These are phyloP conservation scores for Conger conger DNA, from an alignment of 2,113 vertebrate species.

Conservation along the genomic window DNA sequence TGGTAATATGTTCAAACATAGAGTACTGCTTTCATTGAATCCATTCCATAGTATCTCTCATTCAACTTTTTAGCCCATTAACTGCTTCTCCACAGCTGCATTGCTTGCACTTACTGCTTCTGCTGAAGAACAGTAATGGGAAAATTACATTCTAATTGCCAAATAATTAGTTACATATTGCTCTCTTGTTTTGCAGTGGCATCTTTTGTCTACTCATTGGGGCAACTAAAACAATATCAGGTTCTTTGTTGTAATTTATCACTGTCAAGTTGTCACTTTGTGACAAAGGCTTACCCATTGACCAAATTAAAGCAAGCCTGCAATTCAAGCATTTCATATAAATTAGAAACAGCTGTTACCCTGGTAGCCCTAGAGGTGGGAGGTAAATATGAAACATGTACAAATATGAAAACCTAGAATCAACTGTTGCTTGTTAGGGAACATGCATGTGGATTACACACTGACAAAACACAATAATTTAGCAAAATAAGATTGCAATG, in stretches of 20 bases:
- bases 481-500: too few relatives aligned
- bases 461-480: neutral
- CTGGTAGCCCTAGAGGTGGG: neutral
- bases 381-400: too few relatives aligned
- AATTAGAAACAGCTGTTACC: neutral
- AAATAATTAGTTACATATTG: constrained; percentile 31
- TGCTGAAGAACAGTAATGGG: constrained; percentile 33
- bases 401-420: too few relatives aligned
- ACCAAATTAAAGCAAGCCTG: constrained; percentile 23
- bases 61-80: neutral
- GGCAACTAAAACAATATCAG: constrained; percentile 24
- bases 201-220: constrained; percentile 30
- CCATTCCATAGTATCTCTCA: neutral
- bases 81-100: neutral
- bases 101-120: constrained; percentile 24
- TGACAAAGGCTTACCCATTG: constrained; percentile 14
- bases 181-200: constrained; percentile 21
- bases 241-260: constrained; percentile 37
- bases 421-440: too few relatives aligned
- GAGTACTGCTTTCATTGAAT: neutral
- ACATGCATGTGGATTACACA: too few relatives aligned
- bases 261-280: constrained; percentile 27
- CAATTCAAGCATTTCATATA: neutral
- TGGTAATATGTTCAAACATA: neutral
- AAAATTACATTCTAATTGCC: constrained; percentile 29